phyloP scores from a whole-genome alignment of 1,140 invertebrate species.

The Lordiphosa collinella region DNA sequence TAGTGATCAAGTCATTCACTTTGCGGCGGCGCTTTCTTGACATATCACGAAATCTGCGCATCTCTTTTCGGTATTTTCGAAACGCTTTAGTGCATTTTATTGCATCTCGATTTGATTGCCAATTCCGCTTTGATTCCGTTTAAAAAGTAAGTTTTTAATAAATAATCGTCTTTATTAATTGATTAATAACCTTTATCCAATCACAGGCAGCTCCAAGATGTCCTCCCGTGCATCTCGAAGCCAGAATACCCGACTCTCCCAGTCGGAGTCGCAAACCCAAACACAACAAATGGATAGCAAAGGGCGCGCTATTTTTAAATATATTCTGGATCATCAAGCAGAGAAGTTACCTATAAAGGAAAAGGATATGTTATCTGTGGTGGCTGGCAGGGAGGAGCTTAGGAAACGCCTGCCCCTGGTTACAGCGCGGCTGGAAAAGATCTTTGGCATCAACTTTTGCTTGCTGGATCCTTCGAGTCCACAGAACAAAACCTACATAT shows the following conservation, averaged over 20 bases:
- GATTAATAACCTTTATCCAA: too few species aligned
- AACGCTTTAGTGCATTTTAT: too few species aligned
- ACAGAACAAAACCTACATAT: slow-evolving; percentile 36
- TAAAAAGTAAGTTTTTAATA: too few species aligned
- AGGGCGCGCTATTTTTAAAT: slow-evolving; percentile 43
- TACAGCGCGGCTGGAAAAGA: slow-evolving; percentile 14
- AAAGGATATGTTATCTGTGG: slow-evolving; percentile 29
- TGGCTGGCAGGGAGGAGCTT: slow-evolving; percentile 21
- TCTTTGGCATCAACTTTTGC: slow-evolving; percentile 34
- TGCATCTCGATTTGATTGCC: too few species aligned
- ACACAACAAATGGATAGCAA: slow-evolving; percentile 16
- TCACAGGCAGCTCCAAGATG: slow-evolving; percentile 20
- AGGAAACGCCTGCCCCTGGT: slow-evolving; percentile 27
- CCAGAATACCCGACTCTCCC: slow-evolving; percentile 2
- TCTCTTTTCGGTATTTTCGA: too few species aligned
- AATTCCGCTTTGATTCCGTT: too few species aligned
- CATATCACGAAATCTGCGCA: too few species aligned
- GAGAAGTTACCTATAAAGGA: slow-evolving; percentile 50
- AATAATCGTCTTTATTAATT: too few species aligned
- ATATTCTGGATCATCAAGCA: slow-evolving; percentile 46
- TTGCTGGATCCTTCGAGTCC: slow-evolving; percentile 10
- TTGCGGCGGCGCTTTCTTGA: too few species aligned
- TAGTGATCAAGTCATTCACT: too few species aligned
- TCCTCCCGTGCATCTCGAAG: slow-evolving; percentile 34
- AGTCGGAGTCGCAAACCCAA: slow-evolving; percentile 11